phyloP scores from a whole-genome alignment of 2,888 invertebrate species.

The Chrysolina oricalcia region DNA sequence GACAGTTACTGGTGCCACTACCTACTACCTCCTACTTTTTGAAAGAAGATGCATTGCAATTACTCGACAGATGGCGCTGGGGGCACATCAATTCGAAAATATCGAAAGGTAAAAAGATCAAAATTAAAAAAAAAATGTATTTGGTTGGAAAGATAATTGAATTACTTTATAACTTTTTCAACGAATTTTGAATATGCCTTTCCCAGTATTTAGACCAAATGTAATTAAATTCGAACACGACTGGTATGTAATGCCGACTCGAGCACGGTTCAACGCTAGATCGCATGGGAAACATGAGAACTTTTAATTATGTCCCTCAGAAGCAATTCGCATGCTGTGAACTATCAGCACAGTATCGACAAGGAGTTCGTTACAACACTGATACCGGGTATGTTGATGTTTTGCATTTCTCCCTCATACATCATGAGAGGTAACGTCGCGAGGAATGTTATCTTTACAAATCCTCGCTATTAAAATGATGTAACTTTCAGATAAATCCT shows the following conservation, averaged over 20 bases:
- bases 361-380: slow-evolving; percentile 47
- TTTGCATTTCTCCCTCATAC: slow-evolving; percentile 54
- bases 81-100: too few relatives aligned
- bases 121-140: too few relatives aligned
- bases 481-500: slow-evolving; percentile 59
- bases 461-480: slow-evolving; percentile 61
- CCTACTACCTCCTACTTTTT: too few relatives aligned
- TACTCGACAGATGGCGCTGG: too few relatives aligned
- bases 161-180: too few relatives aligned
- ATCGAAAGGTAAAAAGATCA: too few relatives aligned
- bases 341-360: slow-evolving; percentile 56
- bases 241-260: not conserved
- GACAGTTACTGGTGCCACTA: too few relatives aligned
- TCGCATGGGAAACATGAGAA: slow-evolving; percentile 19
- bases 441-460: slow-evolving; percentile 56
- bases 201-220: slow-evolving; percentile 12
- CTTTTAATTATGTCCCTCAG: slow-evolving; percentile 48
- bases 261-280: slow-evolving; percentile 15
- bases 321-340: slow-evolving; percentile 53
- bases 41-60: too few relatives aligned
- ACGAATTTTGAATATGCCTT: too few relatives aligned
- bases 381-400: slow-evolving; percentile 56
- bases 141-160: too few relatives aligned
- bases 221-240: not conserved
- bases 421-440: slow-evolving; percentile 54